Base-by-base conservation (phyloP, 2,113 vertebrate species). In the Odontophorus gujanensis region DNA sequence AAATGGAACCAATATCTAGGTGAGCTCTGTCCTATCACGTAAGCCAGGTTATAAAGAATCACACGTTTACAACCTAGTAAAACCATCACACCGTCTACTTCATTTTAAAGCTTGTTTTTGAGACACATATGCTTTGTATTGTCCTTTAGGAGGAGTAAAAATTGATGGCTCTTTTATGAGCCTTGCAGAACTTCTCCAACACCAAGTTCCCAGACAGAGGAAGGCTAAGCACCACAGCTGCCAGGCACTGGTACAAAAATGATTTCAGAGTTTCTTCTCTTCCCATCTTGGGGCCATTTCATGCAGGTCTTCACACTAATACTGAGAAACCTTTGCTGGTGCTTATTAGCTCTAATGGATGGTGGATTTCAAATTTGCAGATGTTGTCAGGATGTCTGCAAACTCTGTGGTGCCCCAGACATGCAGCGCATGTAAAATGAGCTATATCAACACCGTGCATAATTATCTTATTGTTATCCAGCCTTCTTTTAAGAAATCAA, bases 101-200 rank as follows among this genome's bases (percentile, higher is more conserved):
- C 69, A 21, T 79, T 94, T 95, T 68, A 90, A 91, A 93, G 58
- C 80, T 79, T 5, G 6, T 24, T 15, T 95, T 94, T 83, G 63
- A 83, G 63, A 22, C 32, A 36, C 61, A 66, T 51, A 9, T 78
- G 50, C 51, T 95, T 69, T 66, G n/a, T 63, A 74, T 83, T 92
- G 81, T 94, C 81, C 85, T 92, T 94, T 74, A 87, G 48, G 61
- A 85, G 68, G 75, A 65, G 45, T 83, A 83, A 92, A 92, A 93
- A 91, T 71, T 61, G 81, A 93, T 86, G 85, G 74, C 82, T 68
- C 32, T 48, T 75, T 92, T 91, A 94, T 71, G 93, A 81, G 69
- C 73, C 85, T 92, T 93, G 66, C 63, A 85, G 90, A 74, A 30
- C 30, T 82, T 30, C 18, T 50, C 73, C 68, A 75, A 81, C 38